Conservation (phyloP, 2,888 invertebrate species). For the Byasa hedistus region DNA sequence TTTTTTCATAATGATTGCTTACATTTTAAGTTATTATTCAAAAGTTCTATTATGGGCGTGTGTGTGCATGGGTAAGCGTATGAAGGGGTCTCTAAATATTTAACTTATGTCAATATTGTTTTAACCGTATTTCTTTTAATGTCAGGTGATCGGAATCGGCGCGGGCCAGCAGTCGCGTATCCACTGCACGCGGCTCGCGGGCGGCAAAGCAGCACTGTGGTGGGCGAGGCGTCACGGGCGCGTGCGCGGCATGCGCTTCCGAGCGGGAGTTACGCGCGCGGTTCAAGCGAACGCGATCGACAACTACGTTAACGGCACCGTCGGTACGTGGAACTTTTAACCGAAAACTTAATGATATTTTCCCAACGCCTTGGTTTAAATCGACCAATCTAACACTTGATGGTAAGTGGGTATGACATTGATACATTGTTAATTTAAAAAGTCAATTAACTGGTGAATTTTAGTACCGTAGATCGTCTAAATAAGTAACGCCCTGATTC, state of each 20-base stretch:
- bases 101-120: too few relatives aligned
- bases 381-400: neutral
- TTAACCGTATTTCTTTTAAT: neutral
- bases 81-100: too few relatives aligned
- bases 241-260: slow-evolving; percentile 89
- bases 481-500: too few relatives aligned
- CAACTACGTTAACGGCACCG: slow-evolving; percentile 94
- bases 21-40: too few relatives aligned
- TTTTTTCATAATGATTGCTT: too few relatives aligned
- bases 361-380: neutral
- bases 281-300: slow-evolving; percentile 97
- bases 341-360: too few relatives aligned
- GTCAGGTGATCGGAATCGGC: slow-evolving; percentile 93
- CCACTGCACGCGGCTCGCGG: slow-evolving; percentile 98
- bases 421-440: too few relatives aligned
- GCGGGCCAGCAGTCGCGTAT: slow-evolving; percentile 99
- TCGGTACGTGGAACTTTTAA: slow-evolving; percentile 78
- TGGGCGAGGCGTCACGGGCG: slow-evolving; percentile 97
- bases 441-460: too few relatives aligned
- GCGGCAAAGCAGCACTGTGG: slow-evolving; percentile 98
- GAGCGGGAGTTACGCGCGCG: slow-evolving; percentile 91
- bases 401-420: too few relatives aligned
- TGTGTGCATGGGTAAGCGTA: too few relatives aligned
- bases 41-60: too few relatives aligned
- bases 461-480: too few relatives aligned